Conservation (phyloP, 2,797 vertebrate genomes). For the Trachops cirrhosus region DNA sequence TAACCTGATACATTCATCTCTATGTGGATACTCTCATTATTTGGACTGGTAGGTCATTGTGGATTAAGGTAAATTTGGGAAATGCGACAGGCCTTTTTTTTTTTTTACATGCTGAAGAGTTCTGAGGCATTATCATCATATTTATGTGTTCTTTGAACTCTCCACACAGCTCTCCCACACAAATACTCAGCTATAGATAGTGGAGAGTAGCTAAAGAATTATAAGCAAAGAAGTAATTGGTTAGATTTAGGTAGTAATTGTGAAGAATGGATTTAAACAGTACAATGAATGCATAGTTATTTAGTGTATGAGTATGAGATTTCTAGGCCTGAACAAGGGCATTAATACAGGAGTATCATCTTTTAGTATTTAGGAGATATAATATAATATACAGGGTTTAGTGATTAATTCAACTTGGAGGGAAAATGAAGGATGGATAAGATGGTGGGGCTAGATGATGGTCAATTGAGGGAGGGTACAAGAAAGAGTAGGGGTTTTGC, state of each 20-base stretch:
- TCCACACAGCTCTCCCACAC: background rate
- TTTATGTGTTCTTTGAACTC: background rate
- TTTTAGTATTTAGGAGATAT: background rate
- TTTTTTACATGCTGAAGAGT: background rate
- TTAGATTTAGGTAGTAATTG: conserved; percentile 1
- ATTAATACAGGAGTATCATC: background rate
- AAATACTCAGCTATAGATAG: background rate
- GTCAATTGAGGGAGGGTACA: background rate
- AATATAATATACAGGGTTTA: background rate
- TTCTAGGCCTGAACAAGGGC: background rate
- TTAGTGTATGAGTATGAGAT: background rate
- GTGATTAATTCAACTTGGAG: background rate
- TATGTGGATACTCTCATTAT: background rate
- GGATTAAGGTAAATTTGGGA: conserved; percentile 12
- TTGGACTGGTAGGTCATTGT: background rate
- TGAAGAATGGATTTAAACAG: background rate
- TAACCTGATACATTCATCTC: background rate
- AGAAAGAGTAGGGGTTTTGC: background rate
- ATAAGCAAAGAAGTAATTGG: background rate
- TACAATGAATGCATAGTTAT: background rate
- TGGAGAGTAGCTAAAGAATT: background rate
- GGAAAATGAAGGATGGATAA: background rate
- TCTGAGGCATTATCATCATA: background rate
- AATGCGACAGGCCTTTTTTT: background rate
- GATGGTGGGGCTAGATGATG: background rate